Base-by-base conservation (phyloP, 2,797 vertebrate genomes). In the Leptoclinus maculatus region DNA sequence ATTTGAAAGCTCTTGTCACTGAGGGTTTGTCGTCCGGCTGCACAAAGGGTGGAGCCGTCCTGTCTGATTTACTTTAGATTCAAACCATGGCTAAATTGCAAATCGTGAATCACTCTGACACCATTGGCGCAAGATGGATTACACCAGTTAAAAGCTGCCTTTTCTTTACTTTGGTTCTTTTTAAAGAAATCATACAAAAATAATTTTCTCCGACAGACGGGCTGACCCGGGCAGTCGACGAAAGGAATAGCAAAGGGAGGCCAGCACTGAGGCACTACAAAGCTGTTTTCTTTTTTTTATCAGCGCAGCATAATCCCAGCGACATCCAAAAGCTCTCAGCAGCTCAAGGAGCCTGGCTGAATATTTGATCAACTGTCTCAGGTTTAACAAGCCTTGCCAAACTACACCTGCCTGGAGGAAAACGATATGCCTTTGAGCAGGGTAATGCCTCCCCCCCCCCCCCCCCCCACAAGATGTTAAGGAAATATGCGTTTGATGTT, bases 101-200 rank as follows among this genome's bases (percentile, higher is more conserved):
- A 95, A 94, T 89, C 93, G 93, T 96, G 94, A 96, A 96, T 96
- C 95, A 96, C 93, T 94, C 91, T 95, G 94, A 92, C 87, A 94
- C 83, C 80, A 71, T 6, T 72, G 89, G 90, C 51, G 63, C 66
- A 95, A 96, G 95, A 97, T 95, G 94, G 94, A 96, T 96, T 92
- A 93, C 95, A 93, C 89, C 84, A 75, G 85, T 93, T 95, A 94
- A 91, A 91, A 86, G 86, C 87, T 90, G 86, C 85, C 90, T 91
- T 88, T 90, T 93, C 90, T 93, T 94, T 91, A 83, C 90, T 94
- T 95, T 88, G 83, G 76, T 80, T 89, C 82, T 85, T 92, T 90
- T 93, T 83, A 80, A 91, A 86, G 78, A 88, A 91, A 93, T 91
- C 85, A 89, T 91, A 86, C 72, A 87, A 92, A 93, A 91, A 93